A percentile compares a stretch with the other conserved stretches of the same genome.
Conservation (phyloP, 2,888 invertebrate species). For the Andrena camellia region DNA sequence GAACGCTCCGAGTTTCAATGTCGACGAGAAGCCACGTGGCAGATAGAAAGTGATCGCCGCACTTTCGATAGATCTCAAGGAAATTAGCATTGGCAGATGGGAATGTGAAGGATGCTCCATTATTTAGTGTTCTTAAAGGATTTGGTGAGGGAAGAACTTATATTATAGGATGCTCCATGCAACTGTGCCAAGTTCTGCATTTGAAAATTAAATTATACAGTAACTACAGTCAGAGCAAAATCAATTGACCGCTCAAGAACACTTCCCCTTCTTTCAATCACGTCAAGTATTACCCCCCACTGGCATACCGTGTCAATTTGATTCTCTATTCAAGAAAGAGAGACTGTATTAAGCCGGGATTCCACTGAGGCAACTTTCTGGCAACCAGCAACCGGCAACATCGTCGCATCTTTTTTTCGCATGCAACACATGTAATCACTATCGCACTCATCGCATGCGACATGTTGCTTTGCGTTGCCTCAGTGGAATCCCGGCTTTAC, state of each 20-base stretch:
- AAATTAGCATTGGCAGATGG: background rate
- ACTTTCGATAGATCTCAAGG: background rate
- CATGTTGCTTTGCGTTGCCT: too few relatives aligned
- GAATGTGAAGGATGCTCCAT: background rate
- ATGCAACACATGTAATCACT: too few relatives aligned
- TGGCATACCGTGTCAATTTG: background rate
- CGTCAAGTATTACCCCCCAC: background rate
- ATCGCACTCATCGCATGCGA: too few relatives aligned
- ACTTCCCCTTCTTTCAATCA: background rate
- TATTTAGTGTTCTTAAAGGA: background rate
- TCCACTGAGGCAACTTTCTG: too few relatives aligned
- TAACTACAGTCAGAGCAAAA: background rate
- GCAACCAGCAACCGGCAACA: too few relatives aligned
- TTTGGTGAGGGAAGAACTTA: background rate
- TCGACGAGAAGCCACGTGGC: constrained; percentile 17
- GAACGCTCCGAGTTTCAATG: constrained; percentile 37
- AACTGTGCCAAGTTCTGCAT: background rate
- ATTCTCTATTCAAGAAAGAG: background rate
- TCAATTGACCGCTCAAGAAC: background rate
- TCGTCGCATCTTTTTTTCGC: too few relatives aligned
- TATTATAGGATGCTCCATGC: background rate
- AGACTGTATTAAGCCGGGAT: too few relatives aligned
- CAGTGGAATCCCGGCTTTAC: too few relatives aligned
- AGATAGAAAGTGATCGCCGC: background rate
- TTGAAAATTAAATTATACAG: background rate